These are phyloP conservation scores for Muscicapa adusta DNA, from an alignment of 2,113 vertebrate genomes.

Conservation along the genomic window DNA sequence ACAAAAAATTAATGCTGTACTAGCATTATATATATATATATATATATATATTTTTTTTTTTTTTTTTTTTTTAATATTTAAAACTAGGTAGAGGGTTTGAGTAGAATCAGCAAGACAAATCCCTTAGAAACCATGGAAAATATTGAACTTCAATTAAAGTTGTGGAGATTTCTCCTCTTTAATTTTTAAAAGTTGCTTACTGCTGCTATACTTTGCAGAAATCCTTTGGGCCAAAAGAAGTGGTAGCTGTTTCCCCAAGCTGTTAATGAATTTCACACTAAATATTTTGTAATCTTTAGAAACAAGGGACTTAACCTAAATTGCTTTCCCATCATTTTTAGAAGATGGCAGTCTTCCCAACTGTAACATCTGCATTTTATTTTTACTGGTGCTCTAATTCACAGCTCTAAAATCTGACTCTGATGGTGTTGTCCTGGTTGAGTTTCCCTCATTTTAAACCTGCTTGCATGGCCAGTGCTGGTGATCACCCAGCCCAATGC, in stretches of 20 bases:
- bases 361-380: background rate
- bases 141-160: background rate
- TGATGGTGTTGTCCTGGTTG: background rate
- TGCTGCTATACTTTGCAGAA: background rate
- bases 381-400: background rate
- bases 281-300: background rate
- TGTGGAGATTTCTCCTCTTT: background rate
- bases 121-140: background rate
- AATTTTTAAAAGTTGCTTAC: constrained; percentile 34
- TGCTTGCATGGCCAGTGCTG: background rate
- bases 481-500: background rate
- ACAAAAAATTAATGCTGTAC: background rate
- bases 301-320: constrained; percentile 4
- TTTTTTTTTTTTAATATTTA: background rate
- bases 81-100: background rate
- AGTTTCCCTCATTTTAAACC: background rate
- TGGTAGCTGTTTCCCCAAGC: background rate
- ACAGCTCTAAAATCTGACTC: background rate
- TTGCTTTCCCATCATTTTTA: background rate
- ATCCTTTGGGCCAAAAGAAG: background rate
- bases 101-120: background rate
- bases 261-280: constrained; percentile 31
- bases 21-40: background rate
- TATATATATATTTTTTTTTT: too few relatives aligned
- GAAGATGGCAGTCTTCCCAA: background rate